phyloP scores from a whole-genome alignment of 1,140 invertebrate genomes.

The Drosophila burlai region DNA sequence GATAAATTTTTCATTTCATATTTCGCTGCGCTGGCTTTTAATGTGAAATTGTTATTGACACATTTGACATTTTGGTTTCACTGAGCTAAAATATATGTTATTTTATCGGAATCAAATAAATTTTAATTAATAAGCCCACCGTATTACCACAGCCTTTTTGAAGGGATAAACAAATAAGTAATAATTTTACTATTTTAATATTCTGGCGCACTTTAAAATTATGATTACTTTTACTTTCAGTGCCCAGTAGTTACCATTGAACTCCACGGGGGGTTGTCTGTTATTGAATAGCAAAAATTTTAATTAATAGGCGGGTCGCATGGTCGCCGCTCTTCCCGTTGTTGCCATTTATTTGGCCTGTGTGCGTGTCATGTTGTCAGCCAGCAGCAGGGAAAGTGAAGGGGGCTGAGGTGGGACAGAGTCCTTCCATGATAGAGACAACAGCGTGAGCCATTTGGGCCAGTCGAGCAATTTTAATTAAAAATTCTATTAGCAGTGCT shows the following conservation, averaged over 20 bases:
- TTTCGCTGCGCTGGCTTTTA: conserved; percentile 33
- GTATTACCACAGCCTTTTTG: background rate
- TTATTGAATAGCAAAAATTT: conserved; percentile 77
- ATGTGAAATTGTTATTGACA: conserved; percentile 77
- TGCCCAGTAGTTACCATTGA: conserved; percentile 23
- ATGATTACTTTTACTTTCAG: conserved; percentile 9
- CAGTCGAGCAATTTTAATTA: conserved; percentile 75
- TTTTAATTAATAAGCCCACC: background rate
- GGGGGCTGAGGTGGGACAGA: conserved; percentile 4
- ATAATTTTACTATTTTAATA: background rate
- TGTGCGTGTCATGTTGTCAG: conserved; percentile 72
- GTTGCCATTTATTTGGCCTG: conserved; percentile 55
- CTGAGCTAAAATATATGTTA: background rate
- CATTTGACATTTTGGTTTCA: conserved; percentile 68
- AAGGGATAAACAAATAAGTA: background rate
- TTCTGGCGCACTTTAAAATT: background rate
- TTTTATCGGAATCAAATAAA: background rate
- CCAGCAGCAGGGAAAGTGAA: conserved; percentile 59
- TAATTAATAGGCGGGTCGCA: conserved; percentile 72
- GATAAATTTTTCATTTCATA: conserved; percentile 70
- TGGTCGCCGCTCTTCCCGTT: conserved; percentile 29
- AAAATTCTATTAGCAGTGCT: conserved; percentile 80
- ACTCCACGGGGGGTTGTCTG: conserved; percentile 38
- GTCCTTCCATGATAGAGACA: conserved; percentile 52
- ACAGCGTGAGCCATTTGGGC: conserved; percentile 35